Base-by-base conservation (phyloP, 2,797 vertebrate genomes). In the Melanotaenia pygmaea region DNA sequence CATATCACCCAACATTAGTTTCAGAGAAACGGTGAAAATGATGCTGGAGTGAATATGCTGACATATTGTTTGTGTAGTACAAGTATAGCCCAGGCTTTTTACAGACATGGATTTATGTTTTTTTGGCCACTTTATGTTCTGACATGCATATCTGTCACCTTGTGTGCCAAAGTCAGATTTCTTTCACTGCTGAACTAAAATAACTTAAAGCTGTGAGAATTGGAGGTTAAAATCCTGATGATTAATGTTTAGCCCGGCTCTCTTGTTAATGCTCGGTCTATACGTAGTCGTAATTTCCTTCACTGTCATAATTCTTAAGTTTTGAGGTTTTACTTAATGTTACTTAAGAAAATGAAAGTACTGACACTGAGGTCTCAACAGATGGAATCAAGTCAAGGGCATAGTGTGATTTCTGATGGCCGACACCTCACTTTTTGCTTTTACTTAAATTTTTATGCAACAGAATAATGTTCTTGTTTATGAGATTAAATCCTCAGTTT, bases 311-410 rank as follows among this genome's bases (percentile, higher is more conserved):
- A 89, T 89, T 93, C 90, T 82, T 82, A 85, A 89, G 75, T 88
- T 88, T 90, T 85, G 81, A 90, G 88, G 86, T 87, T 72, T 90
- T 84, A 79, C 88, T 81, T 84, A 76, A 81, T 85, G 88, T 92
- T 94, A 94, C 92, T 93, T 93, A 93, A 91, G 90, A 77, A 93
- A 91, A 94, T 94, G 89, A 93, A 92, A 92, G 87, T 81, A 82
- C 77, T 84, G 89, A 91, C 88, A 83, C 85, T 30, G 76, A 81
- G 86, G 86, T 85, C 86, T 66, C 81, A 86, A 85, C 77, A 72
- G 79, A 91, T 89, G 84, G 81, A 78, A 84, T 82, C 70, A 83
- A 92, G 89, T 93, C 91, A 94, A 93, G 92, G 91, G 80, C 92
- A 82, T 53, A 70, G 79, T 78, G 64, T 62, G 59, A 84, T 84